Base-by-base conservation (phyloP, 1,140 invertebrate genomes). In the Lasaia peninsularis region DNA sequence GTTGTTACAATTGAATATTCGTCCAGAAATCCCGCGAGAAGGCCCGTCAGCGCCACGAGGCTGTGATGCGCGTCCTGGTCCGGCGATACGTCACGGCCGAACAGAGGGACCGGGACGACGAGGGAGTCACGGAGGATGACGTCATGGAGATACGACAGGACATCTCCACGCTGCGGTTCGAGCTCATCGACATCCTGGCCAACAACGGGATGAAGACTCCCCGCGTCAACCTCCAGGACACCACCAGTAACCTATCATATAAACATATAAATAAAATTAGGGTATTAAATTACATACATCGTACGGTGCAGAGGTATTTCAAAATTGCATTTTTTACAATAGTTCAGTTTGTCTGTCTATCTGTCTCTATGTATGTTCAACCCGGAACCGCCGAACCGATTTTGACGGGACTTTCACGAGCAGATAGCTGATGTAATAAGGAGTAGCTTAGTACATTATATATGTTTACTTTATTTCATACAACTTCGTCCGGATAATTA, bases 141-240 rank as follows among this genome's bases (percentile, higher is more conserved):
- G 94, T 99, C 34, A 98, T 97, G 91, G 98, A 99, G 90, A 97
- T 99, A 62, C 93, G 98, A 73, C 97, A 98, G 63, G 97, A 98
- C 75, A 97, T 98, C 62, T 96, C 94, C 8, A 94, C 94, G 0
- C 89, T 97, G 20, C 91, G 94, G 35, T 97, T 94, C 78, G 97
- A 98, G 74, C 89, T 98, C 8, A 93, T 98, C 52, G 96, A 98
- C 73, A 97, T 98, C 65, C 91, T 98, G 2, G 90, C 91, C 50
- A 93, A 92, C 48, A 97, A 96, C 72, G 95, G 94, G 14, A 96
- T 96, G 94, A 91, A 92, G 69, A 95, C 94, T 1, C 94, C 95
- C 0, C 90, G 92, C 31, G 74, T 95, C 32, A 92, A 93, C 49
- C 89, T 92, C 69, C 83, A 91, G 54, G 92, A 93, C 14, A 78